Evolutionary conservation across 2,113 vertebrate genomes (phyloP).

Genomic region (Illadopsis cleaveri): DNA sequence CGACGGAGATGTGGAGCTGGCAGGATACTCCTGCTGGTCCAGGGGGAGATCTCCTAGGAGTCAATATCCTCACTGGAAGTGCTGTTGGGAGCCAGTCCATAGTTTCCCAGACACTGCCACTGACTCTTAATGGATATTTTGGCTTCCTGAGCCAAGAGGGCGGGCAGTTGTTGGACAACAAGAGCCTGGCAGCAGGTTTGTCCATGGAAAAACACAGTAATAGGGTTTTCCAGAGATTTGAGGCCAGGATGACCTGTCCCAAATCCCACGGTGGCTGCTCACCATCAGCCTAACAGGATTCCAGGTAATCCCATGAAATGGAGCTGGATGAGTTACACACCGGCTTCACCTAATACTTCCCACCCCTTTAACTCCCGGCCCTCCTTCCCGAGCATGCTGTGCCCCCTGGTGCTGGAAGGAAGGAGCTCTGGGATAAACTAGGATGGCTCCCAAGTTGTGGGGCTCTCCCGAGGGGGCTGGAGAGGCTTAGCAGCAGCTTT

Average conservation of each 20-base stretch:
- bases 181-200: neutral
- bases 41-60: neutral
- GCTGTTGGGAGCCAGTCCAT: neutral
- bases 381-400: neutral
- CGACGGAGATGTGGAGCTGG: neutral
- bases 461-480: neutral
- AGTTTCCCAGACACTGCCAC: neutral
- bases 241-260: neutral
- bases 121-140: neutral
- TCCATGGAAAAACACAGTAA: neutral
- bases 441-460: neutral
- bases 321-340: neutral
- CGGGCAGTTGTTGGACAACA: neutral
- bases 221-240: neutral
- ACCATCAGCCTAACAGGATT: slow-evolving; percentile 17
- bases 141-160: neutral
- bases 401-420: neutral
- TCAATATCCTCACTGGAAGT: neutral
- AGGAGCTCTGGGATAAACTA: neutral
- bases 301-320: slow-evolving; percentile 1
- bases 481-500: neutral
- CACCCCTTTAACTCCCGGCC: neutral
- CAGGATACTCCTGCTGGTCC: neutral
- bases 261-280: neutral
- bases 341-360: neutral